Percentiles rank a stretch among this genome's conserved stretches.
Conservation (phyloP, 2,113 vertebrate species). For the Peromyscus polionotus region DNA sequence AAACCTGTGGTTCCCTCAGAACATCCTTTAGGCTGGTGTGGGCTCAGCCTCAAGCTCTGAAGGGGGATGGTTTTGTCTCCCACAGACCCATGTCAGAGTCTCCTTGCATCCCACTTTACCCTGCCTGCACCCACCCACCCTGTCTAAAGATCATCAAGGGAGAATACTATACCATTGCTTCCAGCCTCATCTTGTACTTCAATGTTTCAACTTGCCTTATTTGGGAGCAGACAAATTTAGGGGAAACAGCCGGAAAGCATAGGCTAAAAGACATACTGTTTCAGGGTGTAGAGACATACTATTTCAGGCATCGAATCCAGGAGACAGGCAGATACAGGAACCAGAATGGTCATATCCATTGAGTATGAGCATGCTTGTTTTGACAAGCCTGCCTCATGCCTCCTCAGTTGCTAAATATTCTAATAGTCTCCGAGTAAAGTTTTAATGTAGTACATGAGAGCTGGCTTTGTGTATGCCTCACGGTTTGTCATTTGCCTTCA, state of each 20-base stretch:
- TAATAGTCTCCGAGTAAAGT: not conserved
- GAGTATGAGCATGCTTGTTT: not conserved
- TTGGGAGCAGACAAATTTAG: not conserved
- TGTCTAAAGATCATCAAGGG: not conserved
- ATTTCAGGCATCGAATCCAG: not conserved
- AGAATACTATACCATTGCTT: not conserved
- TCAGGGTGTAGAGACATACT: not conserved
- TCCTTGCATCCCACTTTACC: not conserved
- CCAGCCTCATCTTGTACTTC: not conserved
- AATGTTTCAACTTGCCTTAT: not conserved
- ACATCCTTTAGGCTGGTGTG: not conserved
- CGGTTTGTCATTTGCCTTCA: not conserved
- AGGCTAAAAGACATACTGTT: not conserved
- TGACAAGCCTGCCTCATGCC: not conserved
- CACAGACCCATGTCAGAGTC: not conserved
- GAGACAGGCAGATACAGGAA: not conserved
- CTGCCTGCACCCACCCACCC: too few species aligned
- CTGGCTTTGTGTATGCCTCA: not conserved
- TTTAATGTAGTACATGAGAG: not conserved
- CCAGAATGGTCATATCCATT: not conserved
- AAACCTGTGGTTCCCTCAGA: not conserved
- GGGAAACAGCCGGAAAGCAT: slow-evolving; percentile 11
- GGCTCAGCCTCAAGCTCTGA: not conserved
- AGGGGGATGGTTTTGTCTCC: not conserved
- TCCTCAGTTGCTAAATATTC: not conserved